phyloP scores from a whole-genome alignment of 2,888 invertebrate genomes.

The Palloptera scutellata region DNA sequence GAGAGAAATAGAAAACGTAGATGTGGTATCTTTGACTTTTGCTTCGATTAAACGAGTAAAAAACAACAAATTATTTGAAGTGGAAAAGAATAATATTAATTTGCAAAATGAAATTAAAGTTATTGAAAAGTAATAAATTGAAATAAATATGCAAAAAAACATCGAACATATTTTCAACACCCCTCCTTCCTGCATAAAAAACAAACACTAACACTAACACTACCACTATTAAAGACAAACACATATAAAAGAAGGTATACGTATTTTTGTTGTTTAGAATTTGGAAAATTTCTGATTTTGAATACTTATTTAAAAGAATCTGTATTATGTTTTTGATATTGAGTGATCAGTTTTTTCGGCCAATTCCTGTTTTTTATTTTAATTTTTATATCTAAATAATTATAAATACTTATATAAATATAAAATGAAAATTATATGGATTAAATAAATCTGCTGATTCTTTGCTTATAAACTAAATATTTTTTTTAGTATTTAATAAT shows the following conservation, averaged over 20 bases:
- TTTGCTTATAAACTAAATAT: neutral
- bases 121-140: neutral
- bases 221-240: too few relatives aligned
- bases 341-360: constrained; percentile 50
- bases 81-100: constrained; percentile 14
- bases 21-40: constrained; percentile 1
- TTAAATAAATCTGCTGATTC: neutral
- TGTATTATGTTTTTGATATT: constrained; percentile 21
- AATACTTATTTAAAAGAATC: too few relatives aligned
- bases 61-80: constrained; percentile 20
- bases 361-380: constrained; percentile 58
- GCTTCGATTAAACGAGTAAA: constrained; percentile 19
- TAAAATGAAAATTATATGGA: constrained; percentile 17
- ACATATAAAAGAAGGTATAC: constrained; percentile 21
- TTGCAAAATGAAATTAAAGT: constrained; percentile 1
- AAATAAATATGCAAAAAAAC: constrained; percentile 37
- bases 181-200: constrained; percentile 53
- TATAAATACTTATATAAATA: constrained; percentile 37
- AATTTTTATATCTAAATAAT: constrained; percentile 33
- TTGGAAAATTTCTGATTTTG: too few relatives aligned
- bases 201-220: constrained; percentile 9
- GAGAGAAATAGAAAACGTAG: constrained; percentile 21
- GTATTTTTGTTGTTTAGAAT: too few relatives aligned
- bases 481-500: too few relatives aligned
- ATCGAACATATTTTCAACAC: constrained; percentile 56